Evolutionary conservation across 2,888 invertebrate species (phyloP).

Genomic region (Elmis aenea): DNA sequence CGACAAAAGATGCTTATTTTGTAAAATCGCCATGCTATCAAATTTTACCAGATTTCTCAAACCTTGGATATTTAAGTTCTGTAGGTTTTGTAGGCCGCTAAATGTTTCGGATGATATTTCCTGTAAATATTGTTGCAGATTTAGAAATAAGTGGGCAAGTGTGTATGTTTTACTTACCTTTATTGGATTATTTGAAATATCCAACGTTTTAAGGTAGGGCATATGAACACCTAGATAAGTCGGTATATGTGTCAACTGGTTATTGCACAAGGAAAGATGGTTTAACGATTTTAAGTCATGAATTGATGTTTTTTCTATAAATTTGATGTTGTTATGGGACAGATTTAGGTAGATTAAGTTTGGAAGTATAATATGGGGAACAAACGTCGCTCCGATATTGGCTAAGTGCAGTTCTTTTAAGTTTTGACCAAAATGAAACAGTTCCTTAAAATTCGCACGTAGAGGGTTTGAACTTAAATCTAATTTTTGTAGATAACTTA

Average conservation of each 20-base stretch:
- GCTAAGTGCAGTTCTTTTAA: slow-evolving; percentile 72
- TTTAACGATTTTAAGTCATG: slow-evolving; percentile 68
- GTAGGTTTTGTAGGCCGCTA: slow-evolving; percentile 63
- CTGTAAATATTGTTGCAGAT: slow-evolving; percentile 41
- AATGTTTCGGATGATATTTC: slow-evolving; percentile 69
- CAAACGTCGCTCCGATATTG: slow-evolving; percentile 68
- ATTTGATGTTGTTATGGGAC: slow-evolving; percentile 69
- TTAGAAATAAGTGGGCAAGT: neutral
- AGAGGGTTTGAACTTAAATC: slow-evolving; percentile 77
- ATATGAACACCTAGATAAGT: slow-evolving; percentile 70
- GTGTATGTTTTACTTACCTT: slow-evolving; percentile 49
- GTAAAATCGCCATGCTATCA: slow-evolving; percentile 69
- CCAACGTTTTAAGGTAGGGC: slow-evolving; percentile 66
- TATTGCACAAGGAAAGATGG: slow-evolving; percentile 69
- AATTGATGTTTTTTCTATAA: slow-evolving; percentile 64
- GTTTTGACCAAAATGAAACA: slow-evolving; percentile 80
- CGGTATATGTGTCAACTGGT: slow-evolving; percentile 70
- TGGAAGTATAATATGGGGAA: slow-evolving; percentile 72
- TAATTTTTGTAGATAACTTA: slow-evolving; percentile 70
- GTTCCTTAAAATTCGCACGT: slow-evolving; percentile 80
- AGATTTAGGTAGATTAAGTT: slow-evolving; percentile 76
- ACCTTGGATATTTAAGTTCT: slow-evolving; percentile 69
- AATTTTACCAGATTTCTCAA: slow-evolving; percentile 68
- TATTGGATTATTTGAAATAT: slow-evolving; percentile 78
- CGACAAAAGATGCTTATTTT: slow-evolving; percentile 65